Evolutionary conservation across 2,113 vertebrate species (phyloP), one percentile per base, ranked within the genome.

Genomic region (Bos indicus): DNA sequence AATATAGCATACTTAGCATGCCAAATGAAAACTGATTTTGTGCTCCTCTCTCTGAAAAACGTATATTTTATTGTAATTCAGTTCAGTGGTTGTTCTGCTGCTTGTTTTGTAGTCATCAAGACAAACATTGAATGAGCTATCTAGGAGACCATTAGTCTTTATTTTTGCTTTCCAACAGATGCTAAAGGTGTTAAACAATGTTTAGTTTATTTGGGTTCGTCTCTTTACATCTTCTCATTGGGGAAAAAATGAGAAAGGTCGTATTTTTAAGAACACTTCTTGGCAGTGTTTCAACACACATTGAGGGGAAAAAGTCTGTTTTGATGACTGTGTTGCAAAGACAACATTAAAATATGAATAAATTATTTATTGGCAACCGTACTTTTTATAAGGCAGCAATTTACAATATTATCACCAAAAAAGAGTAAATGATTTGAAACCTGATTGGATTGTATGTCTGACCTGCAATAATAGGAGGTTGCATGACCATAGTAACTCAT

Each of bases 11-110:
- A 98, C 98, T 98, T 98, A 96, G 98, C 83, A 97, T 99, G 98
- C 98, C 98, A 98, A 98, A 99, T 97, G 90, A 98, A 98, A 99
- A 98, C 98, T 98, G 98, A 98, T 98, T 98, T 99, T 98, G 90
- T 98, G 98, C 91, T 97, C 89, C 98, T 99, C 94, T 98, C 96
- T 97, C 92, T 98, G 93, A 98, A 98, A 98, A 97, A 97, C 17
- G 28, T 97, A 56, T 95, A 98, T 98, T 98, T 98, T 98, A 98
- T 98, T 98, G 98, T 98, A 97, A 98, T 99, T 98, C 97, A 57
- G 36, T 97, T 98, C 97, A 98, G 7, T 97, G 95, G 93, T 98
- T 98, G 81, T 97, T 98, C 92, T 25, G 85, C 92, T 97, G 96
- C 98, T 98, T 98, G 97, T 97, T 98, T 98, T 98, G 92, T 89